Percentiles rank a stretch among this genome's conserved stretches.
Evolutionary conservation across 2,797 vertebrate species (phyloP).

Genomic region (Clamator glandarius): DNA sequence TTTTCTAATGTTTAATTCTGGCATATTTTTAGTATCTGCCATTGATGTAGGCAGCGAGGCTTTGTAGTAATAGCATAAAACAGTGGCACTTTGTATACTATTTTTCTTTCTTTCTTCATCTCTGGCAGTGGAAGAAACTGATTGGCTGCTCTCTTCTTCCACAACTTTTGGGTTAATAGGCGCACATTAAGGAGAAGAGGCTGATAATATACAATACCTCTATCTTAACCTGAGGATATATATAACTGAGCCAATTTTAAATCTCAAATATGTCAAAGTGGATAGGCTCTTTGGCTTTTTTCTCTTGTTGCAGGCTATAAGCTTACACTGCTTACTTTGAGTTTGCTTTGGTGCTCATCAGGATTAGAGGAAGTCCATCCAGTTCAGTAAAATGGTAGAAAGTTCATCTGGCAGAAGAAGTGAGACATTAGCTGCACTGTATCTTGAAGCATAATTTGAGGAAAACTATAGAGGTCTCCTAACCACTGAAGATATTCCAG

Average conservation of each 20-base stretch:
- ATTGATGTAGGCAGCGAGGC: neutral
- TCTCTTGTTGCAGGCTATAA: neutral
- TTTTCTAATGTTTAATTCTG: neutral
- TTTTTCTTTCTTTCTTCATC: neutral
- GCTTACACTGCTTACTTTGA: neutral
- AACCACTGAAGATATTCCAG: neutral
- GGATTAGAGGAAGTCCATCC: neutral
- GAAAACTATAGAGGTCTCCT: neutral
- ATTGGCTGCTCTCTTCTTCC: neutral
- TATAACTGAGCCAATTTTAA: neutral
- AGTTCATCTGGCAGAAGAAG: neutral
- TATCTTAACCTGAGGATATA: neutral
- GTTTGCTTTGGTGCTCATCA: neutral
- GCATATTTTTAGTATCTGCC: neutral
- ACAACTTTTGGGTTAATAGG: neutral
- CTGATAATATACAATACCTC: neutral
- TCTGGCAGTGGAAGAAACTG: neutral
- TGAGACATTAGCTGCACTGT: neutral
- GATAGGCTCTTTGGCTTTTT: neutral
- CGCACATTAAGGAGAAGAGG: neutral
- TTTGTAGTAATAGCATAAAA: neutral
- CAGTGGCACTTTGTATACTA: neutral
- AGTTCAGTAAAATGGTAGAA: neutral
- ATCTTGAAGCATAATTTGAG: neutral
- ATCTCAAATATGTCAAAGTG: neutral